phyloP scores from a whole-genome alignment of 2,888 invertebrate species.

The Heliconius hortense region DNA sequence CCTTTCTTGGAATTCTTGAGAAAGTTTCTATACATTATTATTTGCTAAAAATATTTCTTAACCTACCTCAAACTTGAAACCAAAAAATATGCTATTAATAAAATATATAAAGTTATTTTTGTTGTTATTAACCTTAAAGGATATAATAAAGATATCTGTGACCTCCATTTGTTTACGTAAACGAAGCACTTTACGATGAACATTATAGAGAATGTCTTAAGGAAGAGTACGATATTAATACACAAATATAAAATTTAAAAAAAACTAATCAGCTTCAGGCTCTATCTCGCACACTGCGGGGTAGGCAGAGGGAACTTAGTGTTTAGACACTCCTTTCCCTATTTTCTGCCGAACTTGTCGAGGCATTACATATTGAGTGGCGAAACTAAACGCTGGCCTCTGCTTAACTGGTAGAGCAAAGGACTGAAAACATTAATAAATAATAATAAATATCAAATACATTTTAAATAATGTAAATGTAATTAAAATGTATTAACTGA shows the following conservation, averaged over 20 bases:
- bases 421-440: neutral
- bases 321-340: no score
- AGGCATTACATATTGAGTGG: no score
- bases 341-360: no score
- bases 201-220: slow-evolving; percentile 6
- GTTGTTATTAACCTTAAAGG: slow-evolving; percentile 5
- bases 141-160: slow-evolving; percentile 11
- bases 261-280: no score
- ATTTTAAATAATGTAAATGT: slow-evolving; percentile 5
- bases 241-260: neutral
- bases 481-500: slow-evolving; percentile 22
- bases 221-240: neutral
- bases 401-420: no score
- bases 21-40: slow-evolving; percentile 29
- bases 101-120: neutral
- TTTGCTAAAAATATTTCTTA: slow-evolving; percentile 12
- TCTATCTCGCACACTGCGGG: no score
- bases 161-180: slow-evolving; percentile 11
- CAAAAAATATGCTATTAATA: neutral
- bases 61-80: neutral
- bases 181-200: neutral
- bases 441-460: neutral
- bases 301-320: no score
- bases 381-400: no score
- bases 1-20: slow-evolving; percentile 37